Percentiles rank a stretch among this genome's conserved stretches.
Conservation (phyloP, 2,113 vertebrate species). For the Panthera uncia region DNA sequence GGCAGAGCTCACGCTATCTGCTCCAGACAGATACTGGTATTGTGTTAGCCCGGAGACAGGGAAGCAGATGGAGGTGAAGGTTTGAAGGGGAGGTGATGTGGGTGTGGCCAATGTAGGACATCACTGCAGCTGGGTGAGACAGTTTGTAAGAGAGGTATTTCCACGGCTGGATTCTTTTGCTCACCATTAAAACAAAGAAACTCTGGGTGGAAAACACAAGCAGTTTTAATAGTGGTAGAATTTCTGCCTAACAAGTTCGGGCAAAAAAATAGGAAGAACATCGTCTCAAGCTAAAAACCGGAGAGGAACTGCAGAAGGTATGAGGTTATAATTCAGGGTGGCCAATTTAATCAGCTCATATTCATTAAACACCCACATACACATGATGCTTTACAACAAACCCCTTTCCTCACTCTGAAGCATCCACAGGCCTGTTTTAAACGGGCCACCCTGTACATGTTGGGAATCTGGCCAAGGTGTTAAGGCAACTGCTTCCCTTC, state of each 20-base stretch:
- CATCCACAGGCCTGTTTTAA: slow-evolving; percentile 74
- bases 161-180: slow-evolving; percentile 36
- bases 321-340: slow-evolving; percentile 81
- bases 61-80: slow-evolving; percentile 70
- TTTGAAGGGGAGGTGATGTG: slow-evolving; percentile 59
- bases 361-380: slow-evolving; percentile 81
- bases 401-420: slow-evolving; percentile 67
- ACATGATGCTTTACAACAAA: slow-evolving; percentile 72
- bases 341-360: slow-evolving; percentile 79
- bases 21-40: slow-evolving; percentile 67
- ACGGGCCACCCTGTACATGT: slow-evolving; percentile 77
- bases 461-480: slow-evolving; percentile 74
- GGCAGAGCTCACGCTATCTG: slow-evolving; percentile 43
- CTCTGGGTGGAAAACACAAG: slow-evolving; percentile 39
- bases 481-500: slow-evolving; percentile 72
- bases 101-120: slow-evolving; percentile 51
- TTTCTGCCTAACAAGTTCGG: slow-evolving; percentile 72
- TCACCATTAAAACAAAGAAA: slow-evolving; percentile 63
- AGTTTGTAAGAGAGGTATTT: slow-evolving; percentile 49
- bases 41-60: slow-evolving; percentile 52
- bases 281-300: slow-evolving; percentile 39
- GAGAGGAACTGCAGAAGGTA: slow-evolving; percentile 69
- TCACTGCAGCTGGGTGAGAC: not conserved
- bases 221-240: slow-evolving; percentile 28
- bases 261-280: slow-evolving; percentile 67